Conservation (phyloP, 2,113 vertebrate genomes). For the Xenopus laevis region DNA sequence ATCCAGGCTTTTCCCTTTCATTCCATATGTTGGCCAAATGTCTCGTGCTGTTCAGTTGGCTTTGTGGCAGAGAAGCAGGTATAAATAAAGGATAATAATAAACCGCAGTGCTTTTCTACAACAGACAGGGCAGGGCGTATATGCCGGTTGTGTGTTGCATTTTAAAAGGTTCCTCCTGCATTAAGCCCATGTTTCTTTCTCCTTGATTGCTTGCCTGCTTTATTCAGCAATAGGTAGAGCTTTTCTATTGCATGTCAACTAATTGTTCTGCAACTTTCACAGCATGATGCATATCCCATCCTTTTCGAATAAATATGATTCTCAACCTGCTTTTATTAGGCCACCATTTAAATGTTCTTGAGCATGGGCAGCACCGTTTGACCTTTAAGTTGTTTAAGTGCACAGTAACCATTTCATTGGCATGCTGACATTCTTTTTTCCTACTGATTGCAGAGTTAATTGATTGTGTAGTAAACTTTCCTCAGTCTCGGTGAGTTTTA, state of each 20-base stretch:
- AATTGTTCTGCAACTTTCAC: background rate
- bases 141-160: constrained; percentile 23
- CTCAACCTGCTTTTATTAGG: background rate
- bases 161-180: background rate
- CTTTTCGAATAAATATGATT: background rate
- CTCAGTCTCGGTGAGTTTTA: no score
- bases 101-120: constrained; percentile 31
- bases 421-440: constrained; percentile 4
- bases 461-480: no score
- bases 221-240: no score
- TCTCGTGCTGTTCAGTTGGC: no score
- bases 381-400: background rate
- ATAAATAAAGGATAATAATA: background rate
- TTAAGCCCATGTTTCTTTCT: no score
- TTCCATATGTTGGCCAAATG: no score
- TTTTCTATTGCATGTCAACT: no score
- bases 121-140: constrained; percentile 40
- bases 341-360: background rate
- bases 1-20: no score
- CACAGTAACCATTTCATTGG: background rate
- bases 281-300: background rate
- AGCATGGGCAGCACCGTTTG: background rate
- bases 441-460: no score
- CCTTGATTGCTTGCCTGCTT: no score
- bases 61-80: background rate